Conservation (phyloP, 2,113 vertebrate species). For the Callospermophilus lateralis region DNA sequence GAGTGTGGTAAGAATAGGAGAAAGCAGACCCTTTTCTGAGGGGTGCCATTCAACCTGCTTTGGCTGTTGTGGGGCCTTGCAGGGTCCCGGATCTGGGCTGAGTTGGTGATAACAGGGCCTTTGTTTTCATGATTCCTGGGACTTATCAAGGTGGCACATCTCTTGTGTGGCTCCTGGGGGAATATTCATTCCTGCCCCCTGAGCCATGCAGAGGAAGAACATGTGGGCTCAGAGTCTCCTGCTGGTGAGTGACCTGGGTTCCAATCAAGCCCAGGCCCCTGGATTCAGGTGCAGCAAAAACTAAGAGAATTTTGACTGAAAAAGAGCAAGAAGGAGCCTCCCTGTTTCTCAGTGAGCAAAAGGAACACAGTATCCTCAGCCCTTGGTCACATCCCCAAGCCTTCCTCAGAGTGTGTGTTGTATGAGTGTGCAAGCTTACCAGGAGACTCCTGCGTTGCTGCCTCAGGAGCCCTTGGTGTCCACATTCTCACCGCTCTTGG, state of each 20-base stretch:
- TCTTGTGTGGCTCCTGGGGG: not conserved
- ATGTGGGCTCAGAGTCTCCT: not conserved
- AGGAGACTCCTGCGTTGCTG: too few relatives aligned
- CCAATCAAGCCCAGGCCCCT: not conserved
- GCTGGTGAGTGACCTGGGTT: not conserved
- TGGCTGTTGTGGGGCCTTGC: not conserved
- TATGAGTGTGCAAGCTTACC: too few relatives aligned
- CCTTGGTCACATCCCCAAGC: not conserved
- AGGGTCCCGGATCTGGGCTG: not conserved
- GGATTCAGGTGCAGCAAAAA: not conserved
- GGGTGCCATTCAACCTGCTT: not conserved
- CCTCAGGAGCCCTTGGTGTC: not conserved
- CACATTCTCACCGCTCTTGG: not conserved
- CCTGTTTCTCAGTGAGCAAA: not conserved
- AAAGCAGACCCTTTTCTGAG: not conserved
- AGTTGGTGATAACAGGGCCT: not conserved
- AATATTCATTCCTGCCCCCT: not conserved
- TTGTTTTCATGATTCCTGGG: not conserved
- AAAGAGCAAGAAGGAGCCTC: not conserved
- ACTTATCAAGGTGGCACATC: not conserved
- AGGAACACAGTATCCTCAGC: not conserved
- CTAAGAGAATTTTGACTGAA: not conserved
- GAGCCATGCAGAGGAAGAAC: not conserved
- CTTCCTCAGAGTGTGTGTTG: not conserved
- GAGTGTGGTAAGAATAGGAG: not conserved